These are phyloP conservation scores for Pocillopora meandrina DNA, from an alignment of 92 coral and sea anemone species.

Conservation along the genomic window DNA sequence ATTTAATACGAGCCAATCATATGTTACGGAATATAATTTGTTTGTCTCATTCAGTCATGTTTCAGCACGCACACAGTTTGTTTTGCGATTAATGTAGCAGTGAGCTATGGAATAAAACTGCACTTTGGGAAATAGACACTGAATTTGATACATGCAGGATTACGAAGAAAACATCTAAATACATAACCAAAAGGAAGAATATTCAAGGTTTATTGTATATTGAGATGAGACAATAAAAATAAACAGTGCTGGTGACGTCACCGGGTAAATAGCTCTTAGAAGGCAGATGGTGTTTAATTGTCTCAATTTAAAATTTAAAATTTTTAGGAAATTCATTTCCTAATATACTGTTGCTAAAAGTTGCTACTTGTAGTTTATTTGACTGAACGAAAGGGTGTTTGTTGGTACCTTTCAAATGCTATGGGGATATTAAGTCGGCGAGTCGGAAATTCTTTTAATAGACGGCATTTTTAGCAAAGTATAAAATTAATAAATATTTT, in stretches of 20 bases:
- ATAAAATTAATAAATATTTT: not conserved
- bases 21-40: not conserved
- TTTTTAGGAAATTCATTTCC: not conserved
- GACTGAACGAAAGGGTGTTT: not conserved
- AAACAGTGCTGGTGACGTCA: conserved; percentile 4
- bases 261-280: not conserved
- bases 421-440: not conserved
- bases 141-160: too few relatives aligned
- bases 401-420: not conserved
- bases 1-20: not conserved
- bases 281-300: not conserved
- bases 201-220: not conserved
- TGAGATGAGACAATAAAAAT: not conserved
- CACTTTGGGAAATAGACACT: too few relatives aligned
- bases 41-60: not conserved
- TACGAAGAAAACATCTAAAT: too few relatives aligned
- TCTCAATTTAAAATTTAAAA: not conserved
- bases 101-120: too few relatives aligned
- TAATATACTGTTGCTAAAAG: not conserved
- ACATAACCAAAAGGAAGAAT: not conserved
- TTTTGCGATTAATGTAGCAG: too few relatives aligned
- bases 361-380: not conserved
- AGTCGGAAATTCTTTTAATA: not conserved
- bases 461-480: not conserved
- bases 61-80: not conserved